Evolutionary conservation across 1,140 invertebrate species (phyloP), one percentile per base, ranked within the genome.

Genomic region (Paramacrobiotus metropolitanus): DNA sequence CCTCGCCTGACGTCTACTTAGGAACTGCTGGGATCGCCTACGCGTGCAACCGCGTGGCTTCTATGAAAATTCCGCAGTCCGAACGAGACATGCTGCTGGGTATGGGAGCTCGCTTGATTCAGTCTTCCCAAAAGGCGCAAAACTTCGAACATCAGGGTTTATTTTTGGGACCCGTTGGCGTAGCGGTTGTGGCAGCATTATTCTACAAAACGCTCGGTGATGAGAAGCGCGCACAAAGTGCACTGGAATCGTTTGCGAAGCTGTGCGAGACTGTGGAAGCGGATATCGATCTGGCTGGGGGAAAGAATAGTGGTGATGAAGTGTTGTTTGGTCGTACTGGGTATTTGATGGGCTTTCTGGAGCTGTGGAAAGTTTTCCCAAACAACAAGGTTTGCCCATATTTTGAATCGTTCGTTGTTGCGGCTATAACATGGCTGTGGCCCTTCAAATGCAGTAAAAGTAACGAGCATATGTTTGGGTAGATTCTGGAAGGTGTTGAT

Each of bases 301-400:
- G 82, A 29, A 75, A 76, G 65, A 78, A 77, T 72, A 86, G 85
- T 29, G 82, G 82, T 30, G 85, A 89, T 73, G 86, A 89, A 69
- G 74, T 88, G 21, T 81, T 88, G 66, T 84, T 87, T 2, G 86
- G 86, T 0, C 75, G 86, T 63, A 80, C 85, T 40, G 85, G 86
- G 1, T 88, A 84, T 67, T 68, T 89, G 1, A 80, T 79, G 67
- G 85, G 83, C n/a, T 77, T 80, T 21, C 67, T 86, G 29, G 84
- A 82, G 81, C 69, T 88, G 1, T 77, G 78, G 73, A 63, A 59
- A 72, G 78, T 31, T 71, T 80, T 44, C 72, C 77, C 30, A 66
- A 74, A 44, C 71, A 77, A 61, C 74, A 78, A 44, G 69, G 83
- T 34, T 4, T 40, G 34, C 34, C 34, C n/a, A n/a, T n/a, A n/a